These are phyloP conservation scores for Diglossa cyanea DNA, from an alignment of 2,797 vertebrate species.

Conservation along the genomic window DNA sequence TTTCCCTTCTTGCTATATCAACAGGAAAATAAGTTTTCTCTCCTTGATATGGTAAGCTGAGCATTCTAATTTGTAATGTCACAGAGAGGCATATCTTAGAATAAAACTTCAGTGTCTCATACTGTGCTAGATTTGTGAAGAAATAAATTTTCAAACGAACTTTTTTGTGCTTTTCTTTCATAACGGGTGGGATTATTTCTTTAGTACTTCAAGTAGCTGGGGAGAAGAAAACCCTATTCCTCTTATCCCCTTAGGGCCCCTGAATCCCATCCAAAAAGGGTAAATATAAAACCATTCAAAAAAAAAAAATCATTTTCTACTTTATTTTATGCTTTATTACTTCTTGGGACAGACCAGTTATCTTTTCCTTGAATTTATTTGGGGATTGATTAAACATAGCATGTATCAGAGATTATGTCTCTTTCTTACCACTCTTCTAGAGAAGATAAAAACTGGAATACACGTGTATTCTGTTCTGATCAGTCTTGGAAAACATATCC, in stretches of 20 bases:
- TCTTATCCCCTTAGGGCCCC: neutral
- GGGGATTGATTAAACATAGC: neutral
- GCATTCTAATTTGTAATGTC: neutral
- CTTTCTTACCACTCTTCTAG: neutral
- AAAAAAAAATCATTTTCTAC: neutral
- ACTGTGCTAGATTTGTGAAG: neutral
- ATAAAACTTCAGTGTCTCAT: neutral
- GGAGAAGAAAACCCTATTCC: neutral
- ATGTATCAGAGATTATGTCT: neutral
- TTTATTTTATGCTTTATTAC: neutral
- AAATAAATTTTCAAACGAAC: neutral
- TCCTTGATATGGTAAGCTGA: neutral
- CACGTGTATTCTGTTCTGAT: neutral
- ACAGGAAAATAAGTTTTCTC: neutral
- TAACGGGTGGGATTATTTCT: neutral
- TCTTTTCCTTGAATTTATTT: slow-evolving; percentile 3
- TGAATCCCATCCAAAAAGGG: neutral
- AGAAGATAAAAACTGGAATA: neutral
- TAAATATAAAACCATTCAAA: neutral
- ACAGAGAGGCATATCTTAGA: neutral
- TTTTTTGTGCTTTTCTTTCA: neutral
- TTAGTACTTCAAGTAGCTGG: neutral
- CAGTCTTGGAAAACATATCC: neutral
- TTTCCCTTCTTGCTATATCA: neutral
- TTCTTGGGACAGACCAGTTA: neutral